Evolutionary conservation across 2,888 invertebrate genomes (phyloP), one percentile per base, ranked within the genome.

Genomic region (Branchinecta sandiegonensis): DNA sequence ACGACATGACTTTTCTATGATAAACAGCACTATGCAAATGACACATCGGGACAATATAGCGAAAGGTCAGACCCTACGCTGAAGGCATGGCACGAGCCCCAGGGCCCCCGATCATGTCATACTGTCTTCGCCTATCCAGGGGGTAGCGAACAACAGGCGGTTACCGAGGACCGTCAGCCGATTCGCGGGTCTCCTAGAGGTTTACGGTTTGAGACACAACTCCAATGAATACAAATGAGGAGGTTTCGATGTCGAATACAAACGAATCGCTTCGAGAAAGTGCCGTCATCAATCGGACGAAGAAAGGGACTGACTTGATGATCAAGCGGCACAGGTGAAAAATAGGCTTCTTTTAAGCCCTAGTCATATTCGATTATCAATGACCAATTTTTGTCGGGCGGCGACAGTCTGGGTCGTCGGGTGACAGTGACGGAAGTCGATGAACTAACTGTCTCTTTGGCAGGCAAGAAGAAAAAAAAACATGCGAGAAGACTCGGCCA

Each of bases 11-110:
- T 56, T 56, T 56, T 56, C 23, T n/a, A 56, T 56, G 63, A 56
- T 56, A 56, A 56, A 56, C 63, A 56, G 63, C 63, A n/a, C 63
- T 56, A 56, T 56, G 63, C 63, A 56, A 56, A 56, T 56, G 63
- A 56, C 63, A 56, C 23, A 17, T 56, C 63, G 63, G 23, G 63
- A 56, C 63, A 56, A 56, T 56, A 56, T 56, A 56, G 8, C 14
- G 23, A 37, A 56, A 56, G 23, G 63, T n/a, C 23, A n/a, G 23
- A 23, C n/a, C 63, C 63, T 56, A 10, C 23, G 63, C 63, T 56
- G 10, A 56, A 56, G 63, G 63, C 63, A 56, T 17, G 63, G 23
- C 63, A 56, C 63, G 63, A 56, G 63, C 63, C 63, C 12, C 14
- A 56, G 63, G 63, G 63, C 63, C 63, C 63, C 63, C 63, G 63